Base-by-base conservation (phyloP, 2,797 vertebrate species). In the Acridotheres tristis region DNA sequence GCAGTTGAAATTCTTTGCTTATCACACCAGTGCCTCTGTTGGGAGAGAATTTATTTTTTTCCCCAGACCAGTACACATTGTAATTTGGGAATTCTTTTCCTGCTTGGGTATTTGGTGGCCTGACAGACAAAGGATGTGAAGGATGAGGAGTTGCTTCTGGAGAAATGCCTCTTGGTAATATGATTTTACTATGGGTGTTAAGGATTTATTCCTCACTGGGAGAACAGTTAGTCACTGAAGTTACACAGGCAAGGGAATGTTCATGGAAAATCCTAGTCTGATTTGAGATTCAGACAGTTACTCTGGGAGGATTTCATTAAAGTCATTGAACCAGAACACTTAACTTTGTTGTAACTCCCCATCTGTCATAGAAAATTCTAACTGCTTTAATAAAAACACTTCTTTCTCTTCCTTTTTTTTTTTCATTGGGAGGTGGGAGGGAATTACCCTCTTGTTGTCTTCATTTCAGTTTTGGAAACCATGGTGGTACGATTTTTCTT, bases 1-100 rank as follows among this genome's bases (percentile, higher is more conserved):
- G 74, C 80, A 87, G 32, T 34, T 76, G 38, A 38, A 94, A 90
- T 90, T 91, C 67, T 79, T 93, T 67, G 71, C 88, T 88, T 82
- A 29, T 91, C 30, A 5, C 54, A 48, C 45, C 65, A 15, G 48
- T 87, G 71, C 80, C 79, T 91, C 85, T 75, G 1, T 40, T 47
- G 36, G 18, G 57, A 94, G 79, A 72, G 48, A 78, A 11, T 7
- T 57, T 23, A 36, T 86, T 62, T 38, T 85, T 72, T 48, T 30
- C 42, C 66, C 74, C 83, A 43, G 51, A 78, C 18, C 55, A 66
- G 8, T 79, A 61, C 23, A 10, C 3, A 3, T 66, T 89, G 21
- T 74, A 26, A 34, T 55, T 92, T 66, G 72, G 84, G 58, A 91
- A 21, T 55, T 69, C 8, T 78, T n/a, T 77, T 72, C 43, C 29